Evolutionary conservation across 2,888 invertebrate species (phyloP).

Genomic region (Nemurella pictetii): DNA sequence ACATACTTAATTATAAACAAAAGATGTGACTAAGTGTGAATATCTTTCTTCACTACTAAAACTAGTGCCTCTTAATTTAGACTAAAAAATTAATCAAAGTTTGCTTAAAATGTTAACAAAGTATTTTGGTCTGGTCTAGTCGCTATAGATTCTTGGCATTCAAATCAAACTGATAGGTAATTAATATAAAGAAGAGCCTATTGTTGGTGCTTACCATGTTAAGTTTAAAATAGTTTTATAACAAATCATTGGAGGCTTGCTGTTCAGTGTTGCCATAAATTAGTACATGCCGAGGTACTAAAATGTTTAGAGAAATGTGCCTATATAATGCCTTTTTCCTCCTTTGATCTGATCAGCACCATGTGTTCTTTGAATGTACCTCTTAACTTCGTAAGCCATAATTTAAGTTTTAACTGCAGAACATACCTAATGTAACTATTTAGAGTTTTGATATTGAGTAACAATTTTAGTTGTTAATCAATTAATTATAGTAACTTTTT

Average conservation of each 20-base stretch:
- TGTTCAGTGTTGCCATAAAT: not conserved
- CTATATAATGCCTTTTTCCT: not conserved
- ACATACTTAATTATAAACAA: not conserved
- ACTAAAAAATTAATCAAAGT: not conserved
- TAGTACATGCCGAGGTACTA: too few relatives aligned
- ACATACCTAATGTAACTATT: not conserved
- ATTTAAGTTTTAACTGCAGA: not conserved
- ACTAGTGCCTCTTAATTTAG: not conserved
- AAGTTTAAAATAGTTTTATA: not conserved
- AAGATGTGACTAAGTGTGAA: not conserved
- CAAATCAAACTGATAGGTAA: not conserved
- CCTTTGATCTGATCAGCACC: not conserved
- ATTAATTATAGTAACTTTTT: too few relatives aligned
- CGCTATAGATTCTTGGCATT: not conserved
- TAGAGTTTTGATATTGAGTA: too few relatives aligned
- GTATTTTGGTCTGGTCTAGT: not conserved
- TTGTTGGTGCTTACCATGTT: not conserved
- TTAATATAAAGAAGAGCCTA: not conserved
- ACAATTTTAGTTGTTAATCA: too few relatives aligned
- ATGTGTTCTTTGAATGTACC: not conserved
- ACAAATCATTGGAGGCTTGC: not conserved
- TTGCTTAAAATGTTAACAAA: not conserved
- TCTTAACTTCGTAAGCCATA: not conserved
- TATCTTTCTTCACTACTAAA: not conserved
- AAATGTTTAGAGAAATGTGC: not conserved